phyloP scores from a whole-genome alignment of 2,888 invertebrate genomes.

The Onchidella celtica region DNA sequence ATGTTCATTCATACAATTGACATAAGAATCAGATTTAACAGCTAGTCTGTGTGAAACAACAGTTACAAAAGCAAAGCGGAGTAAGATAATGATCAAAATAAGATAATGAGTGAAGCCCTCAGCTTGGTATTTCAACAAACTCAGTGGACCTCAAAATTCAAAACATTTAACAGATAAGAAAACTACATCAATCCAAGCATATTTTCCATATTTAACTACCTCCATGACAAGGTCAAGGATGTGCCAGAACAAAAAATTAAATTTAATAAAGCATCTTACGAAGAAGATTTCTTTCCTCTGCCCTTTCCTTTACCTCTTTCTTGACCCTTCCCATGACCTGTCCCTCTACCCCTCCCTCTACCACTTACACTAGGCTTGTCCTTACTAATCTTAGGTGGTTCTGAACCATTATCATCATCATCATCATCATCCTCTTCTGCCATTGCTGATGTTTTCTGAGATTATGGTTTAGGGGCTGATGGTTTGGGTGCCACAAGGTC shows the following conservation, averaged over 20 bases:
- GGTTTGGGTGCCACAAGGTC: slow-evolving; percentile 8
- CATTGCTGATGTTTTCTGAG: not conserved
- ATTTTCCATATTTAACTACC: too few species aligned
- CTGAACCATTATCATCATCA: not conserved
- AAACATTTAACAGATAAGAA: too few species aligned
- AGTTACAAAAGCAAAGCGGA: not conserved
- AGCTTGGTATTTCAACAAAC: not conserved
- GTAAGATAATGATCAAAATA: slow-evolving; percentile 6
- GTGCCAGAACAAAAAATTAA: too few species aligned
- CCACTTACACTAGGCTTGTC: not conserved
- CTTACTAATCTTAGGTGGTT: not conserved
- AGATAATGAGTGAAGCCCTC: slow-evolving; percentile 11
- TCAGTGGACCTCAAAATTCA: too few species aligned
- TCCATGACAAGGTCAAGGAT: too few species aligned
- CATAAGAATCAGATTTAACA: not conserved
- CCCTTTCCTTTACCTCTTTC: slow-evolving; percentile 1
- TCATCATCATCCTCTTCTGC: not conserved
- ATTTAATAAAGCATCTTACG: not conserved
- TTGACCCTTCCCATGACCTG: not conserved
- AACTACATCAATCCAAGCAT: too few species aligned
- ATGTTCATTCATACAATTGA: not conserved
- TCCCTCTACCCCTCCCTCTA: slow-evolving; percentile 6
- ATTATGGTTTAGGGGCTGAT: not conserved
- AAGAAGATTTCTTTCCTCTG: not conserved
- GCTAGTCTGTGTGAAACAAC: not conserved